Percentiles rank a stretch among this genome's conserved stretches.
Conservation (phyloP, 2,888 invertebrate genomes). For the Rhaphigaster nebulosa region DNA sequence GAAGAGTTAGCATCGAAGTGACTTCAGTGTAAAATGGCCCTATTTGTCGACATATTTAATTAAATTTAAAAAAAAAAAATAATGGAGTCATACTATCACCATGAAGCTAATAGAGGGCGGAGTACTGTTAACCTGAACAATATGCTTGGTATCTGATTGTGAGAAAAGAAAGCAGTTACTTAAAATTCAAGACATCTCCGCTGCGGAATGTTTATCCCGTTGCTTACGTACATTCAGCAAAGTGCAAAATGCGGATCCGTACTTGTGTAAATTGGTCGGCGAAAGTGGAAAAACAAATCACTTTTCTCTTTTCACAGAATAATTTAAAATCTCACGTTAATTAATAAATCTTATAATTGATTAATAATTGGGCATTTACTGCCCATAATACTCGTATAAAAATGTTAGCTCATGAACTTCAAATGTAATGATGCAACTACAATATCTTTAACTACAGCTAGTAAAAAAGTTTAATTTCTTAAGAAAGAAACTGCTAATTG, state of each 20-base stretch:
- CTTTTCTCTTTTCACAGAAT: not conserved
- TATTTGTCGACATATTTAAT: too few relatives aligned
- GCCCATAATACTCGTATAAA: too few relatives aligned
- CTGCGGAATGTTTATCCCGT: conserved; percentile 4
- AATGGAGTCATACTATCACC: too few relatives aligned
- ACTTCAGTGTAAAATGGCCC: too few relatives aligned
- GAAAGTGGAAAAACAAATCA: not conserved
- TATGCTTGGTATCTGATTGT: not conserved
- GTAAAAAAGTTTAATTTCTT: too few relatives aligned
- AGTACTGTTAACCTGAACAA: conserved; percentile 4
- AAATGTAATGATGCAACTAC: too few relatives aligned
- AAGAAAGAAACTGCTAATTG: too few relatives aligned
- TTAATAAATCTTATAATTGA: not conserved
- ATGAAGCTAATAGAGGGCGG: not conserved
- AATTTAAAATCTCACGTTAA: not conserved
- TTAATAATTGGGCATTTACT: too few relatives aligned
- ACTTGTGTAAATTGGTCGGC: not conserved
- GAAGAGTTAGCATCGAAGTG: too few relatives aligned
- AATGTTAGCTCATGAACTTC: too few relatives aligned
- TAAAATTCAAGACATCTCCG: conserved; percentile 2
- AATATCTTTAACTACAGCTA: too few relatives aligned
- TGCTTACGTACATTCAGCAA: not conserved
- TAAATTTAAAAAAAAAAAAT: too few relatives aligned
- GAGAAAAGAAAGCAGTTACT: conserved; percentile 30
- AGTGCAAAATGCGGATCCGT: not conserved